Percentiles rank a stretch among this genome's conserved stretches.
Evolutionary conservation across 2,113 vertebrate genomes (phyloP).

Genomic region (human): DNA sequence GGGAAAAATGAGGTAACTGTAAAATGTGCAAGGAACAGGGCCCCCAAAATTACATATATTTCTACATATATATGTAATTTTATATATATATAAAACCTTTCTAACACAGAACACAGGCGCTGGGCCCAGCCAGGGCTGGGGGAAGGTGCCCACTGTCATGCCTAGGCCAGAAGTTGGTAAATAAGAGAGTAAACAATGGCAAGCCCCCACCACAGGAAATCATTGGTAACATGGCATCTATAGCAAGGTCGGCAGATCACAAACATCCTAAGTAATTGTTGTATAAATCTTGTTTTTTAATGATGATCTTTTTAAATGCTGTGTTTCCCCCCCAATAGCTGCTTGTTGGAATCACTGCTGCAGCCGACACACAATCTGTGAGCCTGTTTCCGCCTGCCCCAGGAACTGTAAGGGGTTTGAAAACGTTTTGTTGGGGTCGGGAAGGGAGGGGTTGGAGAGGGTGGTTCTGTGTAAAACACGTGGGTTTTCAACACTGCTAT

Average conservation of each 20-base stretch:
- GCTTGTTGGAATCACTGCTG: conserved; percentile 93
- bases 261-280: conserved; percentile 93
- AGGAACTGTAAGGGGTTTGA: conserved; percentile 81
- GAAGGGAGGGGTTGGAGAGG: conserved; percentile 38
- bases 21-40: conserved; percentile 99
- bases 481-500: conserved; percentile 79
- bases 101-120: conserved; percentile 97
- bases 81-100: conserved; percentile 85
- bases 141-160: conserved; percentile 83
- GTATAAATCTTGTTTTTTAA: conserved; percentile 81
- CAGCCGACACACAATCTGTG: conserved; percentile 93
- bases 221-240: conserved; percentile 99
- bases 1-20: conserved; percentile 99
- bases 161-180: conserved; percentile 89
- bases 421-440: conserved; percentile 74
- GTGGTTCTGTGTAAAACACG: conserved; percentile 72
- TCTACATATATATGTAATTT: conserved; percentile 78
- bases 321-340: conserved; percentile 80
- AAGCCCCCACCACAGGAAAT: conserved; percentile 96
- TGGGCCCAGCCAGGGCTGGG: conserved; percentile 89
- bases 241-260: conserved; percentile 96
- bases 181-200: conserved; percentile 97
- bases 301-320: conserved; percentile 70
- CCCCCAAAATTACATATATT: conserved; percentile 90
- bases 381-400: conserved; percentile 86